Evolutionary conservation across 2,797 vertebrate species (phyloP), one percentile per base, ranked within the genome.

Genomic region (Myotis vivesi): DNA sequence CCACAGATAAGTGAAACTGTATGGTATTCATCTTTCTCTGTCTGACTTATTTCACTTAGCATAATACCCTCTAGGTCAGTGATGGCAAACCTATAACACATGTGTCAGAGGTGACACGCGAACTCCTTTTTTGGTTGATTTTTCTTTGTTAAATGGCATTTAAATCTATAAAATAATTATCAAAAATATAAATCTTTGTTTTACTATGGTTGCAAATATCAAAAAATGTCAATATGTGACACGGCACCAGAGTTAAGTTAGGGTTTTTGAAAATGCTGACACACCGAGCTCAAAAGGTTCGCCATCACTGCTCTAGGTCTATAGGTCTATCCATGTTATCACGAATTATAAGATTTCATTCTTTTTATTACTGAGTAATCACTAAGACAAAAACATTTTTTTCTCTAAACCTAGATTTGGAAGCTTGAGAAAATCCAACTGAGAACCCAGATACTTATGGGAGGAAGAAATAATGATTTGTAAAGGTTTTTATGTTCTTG

Each of bases 401-500:
- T 20, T 9, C 57, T n/a, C 11, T 46, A 73, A 71, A 93, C 20
- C 25, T 77, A 90, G 15, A 94, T 17, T 82, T 84, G n/a, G 15
- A 81, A 94, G 49, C 38, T 79, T 4, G n/a, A 92, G 19, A 20
- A 94, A 94, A 89, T 82, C 64, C 8, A 90, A 64, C 8, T 75
- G 36, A 86, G 51, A 94, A 94, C 33, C 51, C 12, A 10, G 22
- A 5, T 30, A 90, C 20, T 88, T 80, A 68, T 66, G 28, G 44
- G 19, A 84, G 38, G 41, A 46, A 66, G 82, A 90, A 87, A 79
- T 72, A 51, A 86, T n/a, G 38, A 72, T 62, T 89, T 46, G n/a
- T 49, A 87, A 64, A 53, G 64, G 36, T 57, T 91, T 75, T 91
- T 28, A 94, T 73, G 36, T 75, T 79, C 62, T 75, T 88, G 3